These are phyloP conservation scores for Columbina picui DNA, from an alignment of 2,113 vertebrate genomes.

Conservation along the genomic window DNA sequence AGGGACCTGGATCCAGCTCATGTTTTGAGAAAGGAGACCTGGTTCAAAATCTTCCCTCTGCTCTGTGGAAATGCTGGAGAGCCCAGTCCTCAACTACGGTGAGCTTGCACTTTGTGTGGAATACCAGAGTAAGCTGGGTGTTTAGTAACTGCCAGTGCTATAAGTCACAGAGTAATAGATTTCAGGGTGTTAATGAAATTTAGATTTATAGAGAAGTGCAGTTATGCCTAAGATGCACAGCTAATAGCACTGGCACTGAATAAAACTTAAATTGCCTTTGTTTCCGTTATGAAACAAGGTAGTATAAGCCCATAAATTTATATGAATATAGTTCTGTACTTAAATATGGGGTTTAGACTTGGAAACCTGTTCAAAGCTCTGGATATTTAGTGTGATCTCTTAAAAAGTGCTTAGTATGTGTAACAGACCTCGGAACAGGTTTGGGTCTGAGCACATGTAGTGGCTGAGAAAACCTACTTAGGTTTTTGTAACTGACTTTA, in stretches of 20 bases:
- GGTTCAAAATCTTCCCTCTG: not conserved
- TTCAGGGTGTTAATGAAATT: conserved; percentile 7
- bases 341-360: not conserved
- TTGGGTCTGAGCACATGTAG: not conserved
- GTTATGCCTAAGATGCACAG: not conserved
- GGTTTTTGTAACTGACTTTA: not conserved
- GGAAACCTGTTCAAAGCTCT: not conserved
- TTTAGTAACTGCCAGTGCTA: conserved; percentile 27
- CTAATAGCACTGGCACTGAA: not conserved
- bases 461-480: not conserved
- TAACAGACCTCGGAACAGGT: not conserved
- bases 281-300: not conserved
- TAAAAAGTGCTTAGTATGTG: not conserved
- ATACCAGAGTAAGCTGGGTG: not conserved
- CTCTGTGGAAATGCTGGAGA: not conserved
- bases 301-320: not conserved
- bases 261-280: not conserved
- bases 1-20: not conserved
- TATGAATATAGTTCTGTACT: not conserved
- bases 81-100: not conserved
- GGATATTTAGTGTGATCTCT: fast-evolving
- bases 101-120: not conserved
- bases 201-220: conserved; percentile 17
- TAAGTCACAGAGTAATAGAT: conserved; percentile 52
- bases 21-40: not conserved